These are phyloP conservation scores for Diachasmimorpha longicaudata DNA, from an alignment of 1,140 invertebrate genomes.

Conservation along the genomic window DNA sequence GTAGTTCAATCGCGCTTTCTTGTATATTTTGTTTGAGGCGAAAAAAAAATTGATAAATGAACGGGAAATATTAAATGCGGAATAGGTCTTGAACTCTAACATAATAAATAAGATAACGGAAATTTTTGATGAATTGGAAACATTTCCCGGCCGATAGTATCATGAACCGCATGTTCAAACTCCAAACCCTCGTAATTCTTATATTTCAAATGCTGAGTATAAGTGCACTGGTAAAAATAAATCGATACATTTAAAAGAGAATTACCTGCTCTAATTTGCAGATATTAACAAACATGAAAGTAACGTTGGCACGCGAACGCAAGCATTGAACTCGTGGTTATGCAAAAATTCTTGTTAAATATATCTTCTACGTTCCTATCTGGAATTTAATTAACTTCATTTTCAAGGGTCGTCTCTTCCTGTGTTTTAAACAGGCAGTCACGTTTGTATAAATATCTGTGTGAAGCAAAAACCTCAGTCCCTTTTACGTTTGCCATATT, in stretches of 20 bases:
- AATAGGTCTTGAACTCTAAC: too few species aligned
- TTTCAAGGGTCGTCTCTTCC: background rate
- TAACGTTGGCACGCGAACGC: background rate
- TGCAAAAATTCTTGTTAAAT: background rate
- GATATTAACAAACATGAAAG: background rate
- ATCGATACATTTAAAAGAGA: background rate
- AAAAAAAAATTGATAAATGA: too few species aligned
- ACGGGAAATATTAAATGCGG: too few species aligned
- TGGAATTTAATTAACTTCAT: background rate
- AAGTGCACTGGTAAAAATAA: background rate
- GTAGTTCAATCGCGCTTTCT: too few species aligned
- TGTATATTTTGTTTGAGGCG: too few species aligned
- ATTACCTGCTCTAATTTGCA: background rate
- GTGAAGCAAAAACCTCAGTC: background rate
- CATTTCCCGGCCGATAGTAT: too few species aligned
- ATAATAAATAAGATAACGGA: background rate
- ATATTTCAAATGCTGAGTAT: background rate
- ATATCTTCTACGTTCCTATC: background rate
- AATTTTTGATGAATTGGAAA: background rate
- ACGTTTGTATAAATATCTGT: background rate
- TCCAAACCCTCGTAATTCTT: background rate
- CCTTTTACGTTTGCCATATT: background rate
- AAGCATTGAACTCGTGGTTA: background rate
- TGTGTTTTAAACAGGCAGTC: background rate
- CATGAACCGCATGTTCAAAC: background rate